Evolutionary conservation across 37 sponge, comb jelly and placozoan genomes (phyloP), one percentile per base, ranked within the genome.

Genomic region (Aplysina aerophoba): DNA sequence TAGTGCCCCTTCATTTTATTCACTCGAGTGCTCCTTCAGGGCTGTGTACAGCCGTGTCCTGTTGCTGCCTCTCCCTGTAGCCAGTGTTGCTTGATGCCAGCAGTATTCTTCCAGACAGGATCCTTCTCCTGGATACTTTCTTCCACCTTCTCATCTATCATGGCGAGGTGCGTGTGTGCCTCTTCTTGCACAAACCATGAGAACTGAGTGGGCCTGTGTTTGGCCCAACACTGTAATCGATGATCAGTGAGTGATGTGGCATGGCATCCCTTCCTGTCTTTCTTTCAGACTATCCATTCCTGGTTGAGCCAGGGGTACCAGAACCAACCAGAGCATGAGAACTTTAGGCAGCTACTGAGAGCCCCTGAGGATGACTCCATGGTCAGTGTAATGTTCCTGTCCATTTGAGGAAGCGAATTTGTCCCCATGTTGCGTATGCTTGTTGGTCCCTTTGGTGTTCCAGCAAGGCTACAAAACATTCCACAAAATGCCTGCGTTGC

Each of bases 91-190:
- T 99, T 27, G 99, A 99, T 87, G 92, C 94, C 15, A 89, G 85
- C 85, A 99, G 99, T 73, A 96, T 99, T 54, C 87, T 84, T 38
- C 80, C 92, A 15, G 99, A 99, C 56, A 73, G 97, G 81, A 99
- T 99, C 34, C 93, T 99, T 0, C 91, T 99, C 16, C 86, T 99
- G 82, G 99, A 99, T 82, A 90, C 94, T 11, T 99, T 97, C 91
- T 99, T 99, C 88, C 97, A 97, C 78, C 92, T 99, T 20, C 89
- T 99, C 73, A 99, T 99, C 58, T 99, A 83, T 75, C 97, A 97
- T 82, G 99, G 99, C 31, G 97, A 99, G 86, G 96, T 91, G 54
- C 59, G 85, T 61, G 30, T 54, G 53, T 80, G 50, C 53, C 56
- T 78, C 54, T 13, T 44, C 8, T 44, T 8, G 50, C 50, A 44